Evolutionary conservation across 2,888 invertebrate genomes (phyloP).

Genomic region (Lasioglossum marginatum): DNA sequence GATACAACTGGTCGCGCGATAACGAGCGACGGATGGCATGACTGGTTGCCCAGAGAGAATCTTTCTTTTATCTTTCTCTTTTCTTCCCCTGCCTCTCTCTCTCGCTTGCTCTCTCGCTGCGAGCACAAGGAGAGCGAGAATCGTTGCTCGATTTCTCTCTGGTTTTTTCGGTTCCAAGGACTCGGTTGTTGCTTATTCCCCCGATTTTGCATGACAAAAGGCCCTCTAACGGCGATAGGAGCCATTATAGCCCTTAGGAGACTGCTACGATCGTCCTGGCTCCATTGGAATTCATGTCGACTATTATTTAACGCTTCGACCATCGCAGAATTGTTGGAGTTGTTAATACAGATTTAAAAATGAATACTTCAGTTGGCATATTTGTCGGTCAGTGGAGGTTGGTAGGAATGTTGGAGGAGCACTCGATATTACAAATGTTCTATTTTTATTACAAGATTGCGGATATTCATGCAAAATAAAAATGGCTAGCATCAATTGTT

Average conservation of each 20-base stretch:
- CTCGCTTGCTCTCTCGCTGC: conserved; percentile 1
- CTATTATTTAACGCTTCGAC: background rate
- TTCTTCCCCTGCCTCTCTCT: background rate
- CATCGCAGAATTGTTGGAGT: background rate
- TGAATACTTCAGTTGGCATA: background rate
- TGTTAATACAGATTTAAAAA: background rate
- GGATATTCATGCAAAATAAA: background rate
- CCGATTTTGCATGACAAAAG: conserved; percentile 13
- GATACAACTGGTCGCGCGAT: conserved; percentile 78
- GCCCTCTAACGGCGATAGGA: background rate
- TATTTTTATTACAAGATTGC: background rate
- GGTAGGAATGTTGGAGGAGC: background rate
- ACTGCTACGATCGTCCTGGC: background rate
- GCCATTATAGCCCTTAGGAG: background rate
- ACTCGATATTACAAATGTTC: no score
- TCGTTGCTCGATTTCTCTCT: conserved; percentile 7
- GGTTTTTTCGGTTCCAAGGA: background rate
- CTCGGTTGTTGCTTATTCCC: background rate
- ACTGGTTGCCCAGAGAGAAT: conserved; percentile 49
- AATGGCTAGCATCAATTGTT: background rate
- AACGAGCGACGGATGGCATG: conserved; percentile 70
- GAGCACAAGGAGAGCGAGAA: conserved; percentile 1
- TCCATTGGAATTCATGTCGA: background rate
- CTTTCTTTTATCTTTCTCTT: conserved; percentile 43
- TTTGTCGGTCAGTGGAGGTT: background rate